Conservation (phyloP, 1,140 invertebrate species). For the Amphibalanus amphitrite region DNA sequence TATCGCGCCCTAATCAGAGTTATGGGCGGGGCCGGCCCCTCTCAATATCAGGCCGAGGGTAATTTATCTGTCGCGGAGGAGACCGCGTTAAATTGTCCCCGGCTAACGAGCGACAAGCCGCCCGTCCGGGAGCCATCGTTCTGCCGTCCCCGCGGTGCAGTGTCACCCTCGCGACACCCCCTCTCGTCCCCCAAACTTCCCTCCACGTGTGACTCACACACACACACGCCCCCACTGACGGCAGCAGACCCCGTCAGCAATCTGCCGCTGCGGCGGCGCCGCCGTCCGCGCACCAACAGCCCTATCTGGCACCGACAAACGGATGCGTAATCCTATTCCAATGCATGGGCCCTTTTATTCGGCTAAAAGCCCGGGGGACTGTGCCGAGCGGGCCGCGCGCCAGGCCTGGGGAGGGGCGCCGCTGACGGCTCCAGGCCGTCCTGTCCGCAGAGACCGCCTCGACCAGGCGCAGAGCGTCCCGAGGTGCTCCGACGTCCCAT, state of each 20-base stretch:
- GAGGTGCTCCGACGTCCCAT: too few relatives aligned
- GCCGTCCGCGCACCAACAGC: neutral
- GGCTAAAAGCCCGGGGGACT: neutral
- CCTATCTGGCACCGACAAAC: neutral
- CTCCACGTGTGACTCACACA: neutral
- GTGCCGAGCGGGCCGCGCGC: too few relatives aligned
- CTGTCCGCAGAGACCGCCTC: too few relatives aligned
- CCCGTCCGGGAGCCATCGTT: neutral
- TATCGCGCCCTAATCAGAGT: neutral
- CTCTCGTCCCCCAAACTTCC: too few relatives aligned
- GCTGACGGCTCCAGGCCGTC: too few relatives aligned
- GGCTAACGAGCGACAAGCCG: neutral
- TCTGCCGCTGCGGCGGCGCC: too few relatives aligned
- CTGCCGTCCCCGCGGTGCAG: neutral
- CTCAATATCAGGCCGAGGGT: neutral
- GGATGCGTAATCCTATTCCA: neutral
- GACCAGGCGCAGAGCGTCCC: too few relatives aligned
- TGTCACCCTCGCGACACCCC: too few relatives aligned
- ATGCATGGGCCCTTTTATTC: neutral
- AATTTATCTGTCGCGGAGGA: neutral
- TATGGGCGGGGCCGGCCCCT: neutral
- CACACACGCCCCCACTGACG: too few relatives aligned
- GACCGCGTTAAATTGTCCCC: neutral
- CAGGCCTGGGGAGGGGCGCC: too few relatives aligned
- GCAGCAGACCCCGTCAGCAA: neutral